Evolutionary conservation across 53 echinoderm and acorn worm species (phyloP).

Genomic region (Crossaster papposus): DNA sequence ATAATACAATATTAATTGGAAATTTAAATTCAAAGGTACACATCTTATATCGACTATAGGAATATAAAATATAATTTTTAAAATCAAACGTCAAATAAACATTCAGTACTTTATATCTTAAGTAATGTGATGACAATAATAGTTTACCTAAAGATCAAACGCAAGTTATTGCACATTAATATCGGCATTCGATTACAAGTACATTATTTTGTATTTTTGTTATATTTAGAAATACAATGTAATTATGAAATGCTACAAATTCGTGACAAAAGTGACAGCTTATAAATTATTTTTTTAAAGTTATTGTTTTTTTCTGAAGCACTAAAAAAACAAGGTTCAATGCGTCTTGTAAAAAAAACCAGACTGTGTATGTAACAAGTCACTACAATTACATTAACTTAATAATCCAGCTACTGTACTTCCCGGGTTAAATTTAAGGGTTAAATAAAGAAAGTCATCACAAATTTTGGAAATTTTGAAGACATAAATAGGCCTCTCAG

Average conservation of each 20-base stretch:
- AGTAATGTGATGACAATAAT: not conserved
- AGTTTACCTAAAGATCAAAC: not conserved
- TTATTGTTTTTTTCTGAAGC: not conserved
- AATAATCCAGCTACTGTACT: too few relatives aligned
- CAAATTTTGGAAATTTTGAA: not conserved
- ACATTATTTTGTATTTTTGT: not conserved
- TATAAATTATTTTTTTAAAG: not conserved
- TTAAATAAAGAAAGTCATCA: too few relatives aligned
- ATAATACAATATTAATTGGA: not conserved
- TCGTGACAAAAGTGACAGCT: not conserved
- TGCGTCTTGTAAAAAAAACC: too few relatives aligned
- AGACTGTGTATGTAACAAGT: too few relatives aligned
- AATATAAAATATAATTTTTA: slow-evolving; percentile 46
- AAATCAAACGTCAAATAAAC: not conserved
- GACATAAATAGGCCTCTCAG: not conserved
- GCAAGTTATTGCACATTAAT: not conserved
- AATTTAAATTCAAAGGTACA: slow-evolving; percentile 9
- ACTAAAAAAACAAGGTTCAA: not conserved
- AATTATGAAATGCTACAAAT: not conserved
- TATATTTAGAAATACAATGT: not conserved
- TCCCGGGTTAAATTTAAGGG: too few relatives aligned
- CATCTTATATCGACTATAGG: not conserved
- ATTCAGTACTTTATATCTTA: not conserved
- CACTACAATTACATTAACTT: too few relatives aligned
- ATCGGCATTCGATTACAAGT: not conserved